phyloP scores from a whole-genome alignment of 2,113 vertebrate genomes.

The Chaetops frenatus region DNA sequence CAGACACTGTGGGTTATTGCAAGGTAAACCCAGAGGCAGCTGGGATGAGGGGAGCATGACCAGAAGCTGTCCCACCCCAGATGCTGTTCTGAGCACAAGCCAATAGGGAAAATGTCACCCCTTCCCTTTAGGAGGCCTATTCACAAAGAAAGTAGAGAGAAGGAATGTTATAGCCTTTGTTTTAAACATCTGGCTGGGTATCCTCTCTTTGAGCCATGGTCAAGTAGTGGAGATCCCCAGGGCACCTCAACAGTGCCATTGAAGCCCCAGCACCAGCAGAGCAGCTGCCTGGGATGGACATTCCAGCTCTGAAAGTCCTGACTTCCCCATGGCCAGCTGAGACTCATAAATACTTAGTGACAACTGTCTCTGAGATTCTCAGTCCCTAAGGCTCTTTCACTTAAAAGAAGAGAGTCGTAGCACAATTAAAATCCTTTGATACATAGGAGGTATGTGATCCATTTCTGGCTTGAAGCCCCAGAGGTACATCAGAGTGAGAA shows the following conservation, averaged over 20 bases:
- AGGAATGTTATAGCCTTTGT: not conserved
- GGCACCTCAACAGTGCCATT: rapidly evolving
- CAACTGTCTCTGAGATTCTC: not conserved
- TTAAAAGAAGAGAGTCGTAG: not conserved
- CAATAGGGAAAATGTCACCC: not conserved
- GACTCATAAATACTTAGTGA: not conserved
- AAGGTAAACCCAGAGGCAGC: not conserved
- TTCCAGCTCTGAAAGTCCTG: not conserved
- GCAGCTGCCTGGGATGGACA: not conserved
- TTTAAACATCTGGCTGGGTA: not conserved
- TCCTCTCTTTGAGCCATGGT: not conserved
- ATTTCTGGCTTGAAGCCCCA: not conserved
- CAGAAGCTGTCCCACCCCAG: not conserved
- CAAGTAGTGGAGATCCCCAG: not conserved
- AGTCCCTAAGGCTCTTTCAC: not conserved
- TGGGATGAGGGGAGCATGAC: rapidly evolving
- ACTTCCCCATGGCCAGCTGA: not conserved
- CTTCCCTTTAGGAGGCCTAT: not conserved
- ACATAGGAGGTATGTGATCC: rapidly evolving
- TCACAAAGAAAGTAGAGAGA: not conserved
- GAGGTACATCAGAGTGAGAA: not conserved
- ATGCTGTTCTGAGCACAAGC: not conserved
- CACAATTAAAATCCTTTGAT: not conserved
- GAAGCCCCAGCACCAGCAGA: not conserved
- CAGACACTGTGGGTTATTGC: rapidly evolving